Evolutionary conservation across 2,797 vertebrate species (phyloP).

Genomic region (Falco rusticolus): DNA sequence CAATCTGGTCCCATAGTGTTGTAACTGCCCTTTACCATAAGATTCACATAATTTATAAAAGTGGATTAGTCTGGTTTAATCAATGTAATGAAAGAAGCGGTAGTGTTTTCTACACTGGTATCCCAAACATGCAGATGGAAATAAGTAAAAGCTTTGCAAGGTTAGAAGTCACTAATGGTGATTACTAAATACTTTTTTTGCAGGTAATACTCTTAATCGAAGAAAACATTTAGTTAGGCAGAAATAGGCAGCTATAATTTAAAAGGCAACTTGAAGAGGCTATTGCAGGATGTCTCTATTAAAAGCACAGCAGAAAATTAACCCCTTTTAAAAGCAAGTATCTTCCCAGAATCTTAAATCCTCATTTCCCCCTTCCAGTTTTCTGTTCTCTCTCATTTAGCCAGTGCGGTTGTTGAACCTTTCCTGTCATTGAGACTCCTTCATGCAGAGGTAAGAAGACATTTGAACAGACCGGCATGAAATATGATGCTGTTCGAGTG

Average conservation of each 20-base stretch:
- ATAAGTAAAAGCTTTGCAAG: slow-evolving; percentile 5
- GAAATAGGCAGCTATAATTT: slow-evolving; percentile 8
- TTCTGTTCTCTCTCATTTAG: background rate
- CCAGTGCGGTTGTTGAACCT: background rate
- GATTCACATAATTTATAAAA: background rate
- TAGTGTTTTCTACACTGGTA: background rate
- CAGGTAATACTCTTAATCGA: slow-evolving; percentile 24
- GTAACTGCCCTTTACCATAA: background rate
- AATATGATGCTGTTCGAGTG: background rate
- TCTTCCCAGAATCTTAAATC: background rate
- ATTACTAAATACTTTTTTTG: background rate
- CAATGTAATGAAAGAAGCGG: background rate
- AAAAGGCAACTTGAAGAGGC: background rate
- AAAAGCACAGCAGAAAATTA: background rate
- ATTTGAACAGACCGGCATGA: background rate
- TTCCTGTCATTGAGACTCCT: background rate
- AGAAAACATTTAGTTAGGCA: slow-evolving; percentile 32
- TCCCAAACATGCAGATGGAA: background rate
- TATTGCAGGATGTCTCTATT: background rate
- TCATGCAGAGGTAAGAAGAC: background rate
- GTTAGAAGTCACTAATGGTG: slow-evolving; percentile 31
- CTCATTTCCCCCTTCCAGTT: background rate
- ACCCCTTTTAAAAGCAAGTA: background rate
- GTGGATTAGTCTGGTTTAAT: slow-evolving; percentile 9
- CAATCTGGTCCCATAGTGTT: background rate